Conservation (phyloP, 2,888 invertebrate species). For the Andrena dorsata region DNA sequence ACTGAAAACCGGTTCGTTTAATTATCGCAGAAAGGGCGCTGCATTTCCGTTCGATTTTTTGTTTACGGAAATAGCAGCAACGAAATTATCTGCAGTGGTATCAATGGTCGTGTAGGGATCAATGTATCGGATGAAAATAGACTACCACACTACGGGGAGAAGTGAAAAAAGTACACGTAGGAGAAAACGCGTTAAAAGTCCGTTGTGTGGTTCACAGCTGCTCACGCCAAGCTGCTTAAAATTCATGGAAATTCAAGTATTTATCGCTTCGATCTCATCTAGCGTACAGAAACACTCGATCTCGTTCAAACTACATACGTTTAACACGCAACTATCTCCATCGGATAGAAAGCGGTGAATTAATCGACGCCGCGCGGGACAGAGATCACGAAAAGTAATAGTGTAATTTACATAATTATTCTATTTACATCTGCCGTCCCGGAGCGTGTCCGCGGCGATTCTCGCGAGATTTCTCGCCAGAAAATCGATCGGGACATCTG, state of each 20-base stretch:
- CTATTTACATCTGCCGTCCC: too few relatives aligned
- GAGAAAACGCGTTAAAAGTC: background rate
- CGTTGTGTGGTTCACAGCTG: background rate
- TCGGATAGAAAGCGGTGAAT: constrained; percentile 32
- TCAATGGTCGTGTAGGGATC: too few relatives aligned
- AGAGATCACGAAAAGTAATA: constrained; percentile 6
- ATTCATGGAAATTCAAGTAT: background rate
- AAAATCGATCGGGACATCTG: background rate
- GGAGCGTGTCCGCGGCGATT: too few relatives aligned
- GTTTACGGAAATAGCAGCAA: constrained; percentile 1
- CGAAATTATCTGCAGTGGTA: too few relatives aligned
- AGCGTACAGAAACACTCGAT: background rate
- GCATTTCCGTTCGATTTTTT: constrained; percentile 9
- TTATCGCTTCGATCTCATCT: background rate
- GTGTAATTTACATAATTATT: too few relatives aligned
- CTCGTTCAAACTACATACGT: background rate
- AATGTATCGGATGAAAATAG: background rate
- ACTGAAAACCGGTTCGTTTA: constrained; percentile 31
- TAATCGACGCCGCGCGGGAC: background rate
- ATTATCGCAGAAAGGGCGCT: constrained; percentile 13
- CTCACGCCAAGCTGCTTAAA: background rate
- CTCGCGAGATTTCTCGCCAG: background rate
- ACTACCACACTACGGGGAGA: background rate
- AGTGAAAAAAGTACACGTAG: background rate
- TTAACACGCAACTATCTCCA: background rate